Evolutionary conservation across 2,113 vertebrate species (phyloP).

Genomic region (Cichladusa arquata): DNA sequence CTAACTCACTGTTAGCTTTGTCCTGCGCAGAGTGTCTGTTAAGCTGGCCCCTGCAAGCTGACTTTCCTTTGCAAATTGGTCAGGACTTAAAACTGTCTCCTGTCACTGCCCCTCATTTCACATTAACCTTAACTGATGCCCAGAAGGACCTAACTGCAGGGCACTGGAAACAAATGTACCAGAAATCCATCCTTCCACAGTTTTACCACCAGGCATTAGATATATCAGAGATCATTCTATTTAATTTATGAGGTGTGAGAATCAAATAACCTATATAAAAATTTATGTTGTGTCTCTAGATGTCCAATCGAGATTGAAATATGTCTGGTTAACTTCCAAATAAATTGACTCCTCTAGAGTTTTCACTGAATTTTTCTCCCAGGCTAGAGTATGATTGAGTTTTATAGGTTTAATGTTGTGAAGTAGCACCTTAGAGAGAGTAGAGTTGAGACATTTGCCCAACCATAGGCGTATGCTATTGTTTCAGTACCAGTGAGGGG

Average conservation of each 20-base stretch:
- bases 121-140: conserved; percentile 23
- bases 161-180: conserved; percentile 41
- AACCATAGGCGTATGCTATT: background rate
- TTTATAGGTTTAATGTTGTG: conserved; percentile 71
- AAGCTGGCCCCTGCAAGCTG: background rate
- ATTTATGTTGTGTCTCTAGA: conserved; percentile 73
- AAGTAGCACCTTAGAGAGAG: conserved; percentile 53
- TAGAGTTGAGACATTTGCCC: background rate
- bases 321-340: conserved; percentile 74
- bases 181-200: conserved; percentile 41
- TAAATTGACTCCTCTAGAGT: conserved; percentile 65
- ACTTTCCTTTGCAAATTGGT: conserved; percentile 2
- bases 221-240: conserved; percentile 66
- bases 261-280: conserved; percentile 75
- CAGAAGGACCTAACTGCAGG: conserved; percentile 30
- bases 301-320: conserved; percentile 75
- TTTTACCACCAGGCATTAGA: conserved; percentile 54
- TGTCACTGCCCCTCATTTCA: background rate
- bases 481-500: background rate
- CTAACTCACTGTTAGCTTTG: background rate
- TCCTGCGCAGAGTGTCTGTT: background rate
- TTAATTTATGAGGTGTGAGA: conserved; percentile 75
- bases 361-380: conserved; percentile 64
- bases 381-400: conserved; percentile 65
- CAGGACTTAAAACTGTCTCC: background rate